These are phyloP conservation scores for Lasiommata megera DNA, from an alignment of 2,888 invertebrate genomes.

Conservation along the genomic window DNA sequence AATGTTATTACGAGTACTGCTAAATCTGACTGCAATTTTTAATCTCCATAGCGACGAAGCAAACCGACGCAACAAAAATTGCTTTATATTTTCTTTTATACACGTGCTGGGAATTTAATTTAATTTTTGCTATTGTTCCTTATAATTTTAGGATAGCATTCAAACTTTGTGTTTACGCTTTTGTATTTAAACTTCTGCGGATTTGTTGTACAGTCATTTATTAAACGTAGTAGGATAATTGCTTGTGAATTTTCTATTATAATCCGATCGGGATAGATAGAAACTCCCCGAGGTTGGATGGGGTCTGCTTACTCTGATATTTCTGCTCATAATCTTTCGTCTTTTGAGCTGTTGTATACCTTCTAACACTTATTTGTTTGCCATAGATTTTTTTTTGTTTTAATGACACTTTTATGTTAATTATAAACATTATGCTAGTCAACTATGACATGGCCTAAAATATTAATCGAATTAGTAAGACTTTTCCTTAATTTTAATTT, in stretches of 20 bases:
- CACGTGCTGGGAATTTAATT: not conserved
- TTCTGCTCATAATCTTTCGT: no score
- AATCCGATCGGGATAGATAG: no score
- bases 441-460: constrained; percentile 2
- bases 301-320: no score
- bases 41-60: constrained; percentile 1
- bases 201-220: no score
- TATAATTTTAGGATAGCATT: not conserved
- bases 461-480: constrained; percentile 5
- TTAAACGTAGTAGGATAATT: no score
- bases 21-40: constrained; percentile 3
- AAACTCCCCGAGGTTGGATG: no score
- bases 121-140: not conserved
- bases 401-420: constrained; percentile 7
- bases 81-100: not conserved
- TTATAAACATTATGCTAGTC: constrained; percentile 3
- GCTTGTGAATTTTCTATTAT: no score
- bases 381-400: constrained; percentile 8
- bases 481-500: not conserved
- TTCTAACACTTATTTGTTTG: no score
- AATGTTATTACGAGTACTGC: constrained; percentile 1
- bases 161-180: no score
- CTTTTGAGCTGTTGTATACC: no score
- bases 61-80: not conserved
- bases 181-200: no score